Evolutionary conservation across 2,888 invertebrate genomes (phyloP), one percentile per base, ranked within the genome.

Genomic region (Rotaria macrura): DNA sequence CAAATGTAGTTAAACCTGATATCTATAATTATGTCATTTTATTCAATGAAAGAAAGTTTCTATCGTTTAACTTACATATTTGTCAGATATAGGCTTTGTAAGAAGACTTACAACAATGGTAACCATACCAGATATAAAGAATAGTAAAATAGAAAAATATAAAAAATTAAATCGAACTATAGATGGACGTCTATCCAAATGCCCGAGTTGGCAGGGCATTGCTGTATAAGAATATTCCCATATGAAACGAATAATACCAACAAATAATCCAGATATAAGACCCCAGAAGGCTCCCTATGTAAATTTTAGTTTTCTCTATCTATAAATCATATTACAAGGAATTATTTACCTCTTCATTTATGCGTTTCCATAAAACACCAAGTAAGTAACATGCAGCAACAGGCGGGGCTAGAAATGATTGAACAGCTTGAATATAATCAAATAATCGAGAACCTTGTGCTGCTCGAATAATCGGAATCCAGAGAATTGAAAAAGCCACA

Each of bases 241-340:
- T 34, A 90, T 89, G 88, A 93, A 92, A 52, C 93, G 89, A 38
- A 91, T 89, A 86, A 91, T 85, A 25, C 92, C 92, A 29, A 92
- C 89, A n/a, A 90, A 88, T 34, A 93, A 89, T 0, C 93, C 93
- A 23, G 91, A 88, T 91, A 93, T 92, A 55, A 93, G 89, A 9
- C 92, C 92, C 91, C 91, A 92, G 89, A 93, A 93, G 0, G 93
- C 93, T 10, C 92, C 93, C 92, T 92, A 88, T 34, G n/a, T 2
- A 29, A 17, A 54, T 10, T 49, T 5, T 23, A 40, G 52, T 40
- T 25, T 34, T 40, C 17, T 52, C 23, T 52, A 9, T 4, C 23
- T 1, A 20, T 52, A 49, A 17, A 1, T 49, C 23, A 72, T 72
- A 40, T 4, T 9, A 47, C 2, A 9, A 47, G 9, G 10, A 47